Base-by-base conservation (phyloP, 2,888 invertebrate species). In the Drosophila histrio region DNA sequence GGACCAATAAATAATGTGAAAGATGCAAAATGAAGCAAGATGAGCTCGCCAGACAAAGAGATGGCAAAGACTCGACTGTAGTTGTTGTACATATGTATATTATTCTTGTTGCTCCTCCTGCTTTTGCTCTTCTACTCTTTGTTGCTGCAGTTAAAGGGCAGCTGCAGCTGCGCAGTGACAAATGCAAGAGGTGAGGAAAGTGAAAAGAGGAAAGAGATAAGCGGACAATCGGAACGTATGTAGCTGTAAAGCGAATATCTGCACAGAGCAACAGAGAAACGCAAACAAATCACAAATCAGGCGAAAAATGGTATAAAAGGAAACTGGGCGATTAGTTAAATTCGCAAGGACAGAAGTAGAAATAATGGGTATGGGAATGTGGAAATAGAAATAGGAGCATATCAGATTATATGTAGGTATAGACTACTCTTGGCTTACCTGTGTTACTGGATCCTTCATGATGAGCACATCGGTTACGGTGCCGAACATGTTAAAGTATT, bases 361-460 rank as follows among this genome's bases (percentile, higher is more conserved):
- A 30, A 22, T 22, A 63, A 49, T 8, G 34, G 50, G 32, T 58
- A 38, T 38, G 46, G 46, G 36, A n/a, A 46, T 24, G 50, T 44
- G 30, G 54, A 21, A 26, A 30, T 30, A 28, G 19, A 26, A 62
- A 59, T 58, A 26, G 43, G 53, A 65, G 17, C 34, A 58, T 32
- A 46, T 19, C 17, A 32, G 47, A 59, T 17, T 34, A 21, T 15
- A 49, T 15, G 34, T 41, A 47, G 11, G 46, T 41, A 71, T 65
- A 69, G 80, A 88, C 74, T 72, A 79, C 78, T 57, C 43, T 73
- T 58, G 54, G 67, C 92, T 92, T 93, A 97, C 97, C 96, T 97
- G 97, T 75, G 97, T 97, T 34, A 97, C 96, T 1, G 97, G 97
- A 92, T 97, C 97, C 93, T 97, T 97, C 97, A 97, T 97, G 89